Evolutionary conservation across 2,888 invertebrate genomes (phyloP), one percentile per base, ranked within the genome.

Genomic region (Eueremaeus valkanovi): DNA sequence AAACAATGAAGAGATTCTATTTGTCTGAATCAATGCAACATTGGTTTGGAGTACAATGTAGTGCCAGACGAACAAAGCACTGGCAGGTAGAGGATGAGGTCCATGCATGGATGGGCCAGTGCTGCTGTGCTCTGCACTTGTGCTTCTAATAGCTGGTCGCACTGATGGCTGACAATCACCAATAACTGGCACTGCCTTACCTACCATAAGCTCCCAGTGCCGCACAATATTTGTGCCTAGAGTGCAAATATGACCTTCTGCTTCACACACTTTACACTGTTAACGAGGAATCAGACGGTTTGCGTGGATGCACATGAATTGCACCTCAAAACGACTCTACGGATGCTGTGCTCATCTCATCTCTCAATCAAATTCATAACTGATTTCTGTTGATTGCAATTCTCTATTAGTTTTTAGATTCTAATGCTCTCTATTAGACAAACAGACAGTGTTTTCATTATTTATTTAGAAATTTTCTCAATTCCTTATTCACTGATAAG

Each of bases 301-400:
- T 63, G 63, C 63, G 63, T 63, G 33, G 63, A 63, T 63, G 63
- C 63, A 63, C 63, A 63, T 63, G 63, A 63, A 11, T 36, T 36
- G 33, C 33, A n/a, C 9, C 16, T 55, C 27, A 2, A 6, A 55
- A 55, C 11, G 1, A 24, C 21, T 63, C n/a, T n/a, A 63, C 36
- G 63, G 63, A 63, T 63, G 63, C 63, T 63, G 63, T 36, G 29
- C 24, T 55, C 8, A 55, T 29, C 55, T 55, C 27, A 27, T 27
- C 55, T 55, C 27, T 55, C 1, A 27, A 27, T 27, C 27, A 55
- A 36, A 33, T 63, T 29, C 31, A 63, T 63, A 63, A 63, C 33
- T 11, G 33, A 36, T 9, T 55, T 55, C 55, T 27, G 1, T 27
- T 13, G 27, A 55, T 55, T 13, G 3, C 6, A 55, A 27, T 55